These are phyloP conservation scores for Gnathonemus echidnorhynchus DNA, from an alignment of 2,113 vertebrate species.

Conservation along the genomic window DNA sequence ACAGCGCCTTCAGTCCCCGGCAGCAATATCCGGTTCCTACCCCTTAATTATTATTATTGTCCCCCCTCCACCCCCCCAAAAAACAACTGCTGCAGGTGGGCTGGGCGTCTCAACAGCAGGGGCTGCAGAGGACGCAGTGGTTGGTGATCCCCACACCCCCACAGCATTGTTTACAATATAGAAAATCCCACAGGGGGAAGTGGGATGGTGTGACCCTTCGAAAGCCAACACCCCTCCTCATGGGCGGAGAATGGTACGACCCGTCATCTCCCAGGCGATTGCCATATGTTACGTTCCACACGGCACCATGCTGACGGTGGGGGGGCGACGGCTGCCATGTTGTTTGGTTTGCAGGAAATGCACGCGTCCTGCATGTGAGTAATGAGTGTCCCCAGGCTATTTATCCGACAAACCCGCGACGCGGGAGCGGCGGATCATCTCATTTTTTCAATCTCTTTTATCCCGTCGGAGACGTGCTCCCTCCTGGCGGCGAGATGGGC, in stretches of 20 bases:
- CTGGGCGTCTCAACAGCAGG: not conserved
- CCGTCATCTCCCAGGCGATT: conserved; percentile 18
- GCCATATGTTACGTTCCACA: conserved; percentile 28
- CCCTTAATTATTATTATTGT: not conserved
- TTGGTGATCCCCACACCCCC: not conserved
- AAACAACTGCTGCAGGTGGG: not conserved
- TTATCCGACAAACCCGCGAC: not conserved
- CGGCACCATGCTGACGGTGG: not conserved
- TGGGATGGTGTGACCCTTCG: not conserved
- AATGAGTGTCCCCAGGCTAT: conserved; percentile 3
- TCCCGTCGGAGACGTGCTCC: conserved; percentile 17
- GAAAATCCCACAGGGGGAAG: not conserved
- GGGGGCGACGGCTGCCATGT: not conserved
- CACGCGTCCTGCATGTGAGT: conserved; percentile 10
- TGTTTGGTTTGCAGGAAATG: conserved; percentile 23
- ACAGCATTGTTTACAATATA: not conserved
- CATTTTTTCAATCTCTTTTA: not conserved
- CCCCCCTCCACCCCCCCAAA: not conserved
- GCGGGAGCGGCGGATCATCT: conserved; percentile 19
- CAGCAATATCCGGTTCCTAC: conserved; percentile 13
- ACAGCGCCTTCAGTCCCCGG: not conserved
- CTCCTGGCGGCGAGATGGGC: conserved; percentile 6
- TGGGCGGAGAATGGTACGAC: not conserved
- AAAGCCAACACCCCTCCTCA: conserved; percentile 3
- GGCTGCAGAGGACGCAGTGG: not conserved